These are phyloP conservation scores for Eriocheir sinensis DNA, from an alignment of 1,140 invertebrate species.

Conservation along the genomic window DNA sequence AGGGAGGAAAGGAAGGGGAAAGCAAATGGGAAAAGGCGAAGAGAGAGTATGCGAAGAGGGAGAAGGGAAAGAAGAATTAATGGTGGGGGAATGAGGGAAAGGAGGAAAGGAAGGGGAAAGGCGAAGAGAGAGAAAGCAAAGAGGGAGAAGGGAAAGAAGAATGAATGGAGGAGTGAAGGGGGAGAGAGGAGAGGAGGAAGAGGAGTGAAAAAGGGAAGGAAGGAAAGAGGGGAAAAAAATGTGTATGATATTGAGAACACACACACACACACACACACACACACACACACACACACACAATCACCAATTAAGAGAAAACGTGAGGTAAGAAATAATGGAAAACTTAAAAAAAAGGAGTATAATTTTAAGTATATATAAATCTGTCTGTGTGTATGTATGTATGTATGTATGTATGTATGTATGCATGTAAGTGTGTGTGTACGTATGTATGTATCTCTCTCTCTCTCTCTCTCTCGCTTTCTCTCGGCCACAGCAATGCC, in stretches of 20 bases:
- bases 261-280: background rate
- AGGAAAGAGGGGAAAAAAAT: background rate
- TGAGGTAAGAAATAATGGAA: background rate
- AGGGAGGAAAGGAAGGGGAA: background rate
- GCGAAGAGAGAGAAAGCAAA: background rate
- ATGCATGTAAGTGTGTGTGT: background rate
- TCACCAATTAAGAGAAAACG: too few species aligned
- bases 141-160: background rate
- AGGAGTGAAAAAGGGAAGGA: background rate
- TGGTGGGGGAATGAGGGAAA: background rate
- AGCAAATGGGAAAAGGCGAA: background rate
- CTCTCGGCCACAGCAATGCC: background rate
- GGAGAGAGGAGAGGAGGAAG: background rate
- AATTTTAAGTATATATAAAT: too few species aligned
- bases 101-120: too few species aligned
- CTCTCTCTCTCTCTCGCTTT: constrained; percentile 2
- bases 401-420: background rate
- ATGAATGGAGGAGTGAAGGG: background rate
- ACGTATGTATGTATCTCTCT: background rate
- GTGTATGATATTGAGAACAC: too few species aligned
- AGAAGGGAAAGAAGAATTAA: background rate
- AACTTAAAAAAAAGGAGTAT: background rate
- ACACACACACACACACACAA: background rate
- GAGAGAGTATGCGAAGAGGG: background rate
- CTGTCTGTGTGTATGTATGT: too few species aligned